Evolutionary conservation across 2,113 vertebrate species (phyloP).

Genomic region (Dryoscopus gambensis): DNA sequence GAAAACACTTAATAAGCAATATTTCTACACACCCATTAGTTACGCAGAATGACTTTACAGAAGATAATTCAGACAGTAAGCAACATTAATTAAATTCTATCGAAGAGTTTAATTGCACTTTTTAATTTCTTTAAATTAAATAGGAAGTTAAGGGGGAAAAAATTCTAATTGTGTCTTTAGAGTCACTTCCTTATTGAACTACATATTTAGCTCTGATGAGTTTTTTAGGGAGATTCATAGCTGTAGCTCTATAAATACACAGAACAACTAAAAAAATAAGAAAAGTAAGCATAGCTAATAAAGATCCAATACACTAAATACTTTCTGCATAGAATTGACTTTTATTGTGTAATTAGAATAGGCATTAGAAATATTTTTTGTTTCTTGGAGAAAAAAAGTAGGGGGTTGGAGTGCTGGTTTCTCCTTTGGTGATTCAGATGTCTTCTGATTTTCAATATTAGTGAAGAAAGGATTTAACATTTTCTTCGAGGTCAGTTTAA

Average conservation of each 20-base stretch:
- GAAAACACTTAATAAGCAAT: background rate
- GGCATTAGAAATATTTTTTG: background rate
- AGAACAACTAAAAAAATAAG: background rate
- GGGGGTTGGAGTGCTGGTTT: background rate
- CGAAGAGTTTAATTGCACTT: background rate
- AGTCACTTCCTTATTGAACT: background rate
- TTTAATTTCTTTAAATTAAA: background rate
- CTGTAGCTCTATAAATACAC: background rate
- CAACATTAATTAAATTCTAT: background rate
- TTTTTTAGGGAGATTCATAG: background rate
- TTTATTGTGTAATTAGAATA: background rate
- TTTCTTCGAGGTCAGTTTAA: background rate
- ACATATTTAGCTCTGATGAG: rapidly evolving
- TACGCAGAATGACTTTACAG: background rate
- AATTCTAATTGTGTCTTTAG: background rate
- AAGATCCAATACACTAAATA: background rate
- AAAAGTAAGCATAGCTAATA: background rate
- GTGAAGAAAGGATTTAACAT: background rate
- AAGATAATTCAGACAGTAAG: background rate
- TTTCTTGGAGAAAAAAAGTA: background rate
- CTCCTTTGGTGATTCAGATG: background rate
- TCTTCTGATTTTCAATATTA: background rate
- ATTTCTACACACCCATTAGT: background rate
- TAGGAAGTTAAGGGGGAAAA: background rate
- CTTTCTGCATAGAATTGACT: background rate